A percentile compares a stretch with the other conserved stretches of the same genome.
Evolutionary conservation across 2,888 invertebrate genomes (phyloP).

Genomic region (Pterostichus madidus): DNA sequence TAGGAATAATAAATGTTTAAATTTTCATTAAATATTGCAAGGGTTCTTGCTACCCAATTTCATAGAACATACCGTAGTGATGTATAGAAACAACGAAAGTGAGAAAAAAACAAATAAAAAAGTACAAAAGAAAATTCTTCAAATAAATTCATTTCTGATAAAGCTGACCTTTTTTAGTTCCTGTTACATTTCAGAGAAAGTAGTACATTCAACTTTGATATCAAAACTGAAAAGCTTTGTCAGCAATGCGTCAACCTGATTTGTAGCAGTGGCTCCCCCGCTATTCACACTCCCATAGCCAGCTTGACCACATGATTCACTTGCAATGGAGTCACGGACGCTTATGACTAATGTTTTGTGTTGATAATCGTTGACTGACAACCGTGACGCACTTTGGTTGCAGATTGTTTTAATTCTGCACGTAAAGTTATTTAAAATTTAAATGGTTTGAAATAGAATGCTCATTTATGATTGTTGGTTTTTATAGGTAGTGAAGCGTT

Average conservation of each 20-base stretch:
- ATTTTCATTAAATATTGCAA: no score
- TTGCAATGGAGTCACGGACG: constrained; percentile 1
- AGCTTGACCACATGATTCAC: constrained; percentile 4
- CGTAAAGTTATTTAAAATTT: no score
- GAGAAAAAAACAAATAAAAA: not conserved
- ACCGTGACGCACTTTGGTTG: no score
- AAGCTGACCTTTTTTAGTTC: not conserved
- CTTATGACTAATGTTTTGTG: not conserved
- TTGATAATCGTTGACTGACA: no score
- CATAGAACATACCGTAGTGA: no score
- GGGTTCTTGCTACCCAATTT: no score
- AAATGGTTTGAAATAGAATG: no score
- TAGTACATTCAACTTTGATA: not conserved
- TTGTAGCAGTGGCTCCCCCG: not conserved
- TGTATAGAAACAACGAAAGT: not conserved
- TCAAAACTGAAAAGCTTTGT: not conserved
- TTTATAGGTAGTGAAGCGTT: no score
- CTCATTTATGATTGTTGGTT: no score
- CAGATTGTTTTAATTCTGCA: no score
- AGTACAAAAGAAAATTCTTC: not conserved
- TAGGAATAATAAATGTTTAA: no score
- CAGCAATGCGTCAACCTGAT: not conserved
- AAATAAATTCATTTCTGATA: not conserved
- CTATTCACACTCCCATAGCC: not conserved
- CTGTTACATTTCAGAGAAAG: not conserved